Evolutionary conservation across 2,113 vertebrate species (phyloP), one percentile per base, ranked within the genome.

Genomic region (Labrus mixtus): DNA sequence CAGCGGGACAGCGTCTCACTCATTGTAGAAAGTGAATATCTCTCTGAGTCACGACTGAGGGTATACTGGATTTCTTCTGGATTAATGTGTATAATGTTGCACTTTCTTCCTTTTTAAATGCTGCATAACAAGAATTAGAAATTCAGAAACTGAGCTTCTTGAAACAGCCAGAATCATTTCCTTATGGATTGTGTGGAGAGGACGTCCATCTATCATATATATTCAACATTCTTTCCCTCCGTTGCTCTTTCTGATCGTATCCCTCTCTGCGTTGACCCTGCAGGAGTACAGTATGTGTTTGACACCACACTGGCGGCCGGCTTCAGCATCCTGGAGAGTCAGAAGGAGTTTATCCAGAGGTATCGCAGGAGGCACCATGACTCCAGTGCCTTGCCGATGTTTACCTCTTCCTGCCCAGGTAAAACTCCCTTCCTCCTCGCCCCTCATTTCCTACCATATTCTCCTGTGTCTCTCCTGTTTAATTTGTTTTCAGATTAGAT

Each of bases 331-430:
- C 90, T 98, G 65, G 98, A 99, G 93, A 97, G 96, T 69, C 97
- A 98, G 91, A 96, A 92, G 69, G 97, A 98, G 37, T 99, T 99
- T 61, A 93, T 99, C 80, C 96, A 96, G 73, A 92, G 97, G 0
- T 98, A 96, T 76, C 94, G 87, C 0, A 95, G 90, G 87, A 96
- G 95, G 90, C 95, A 94, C 68, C 95, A 96, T 55, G 96, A 96
- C 48, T 89, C 94, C 54, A 94, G 94, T 4, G 93, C 96, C 10
- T 84, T 99, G 82, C 98, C 98, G 13, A 98, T 99, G 98, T 96
- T 99, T 91, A 96, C 97, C 71, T 99, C 97, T 16, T 96, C 97
- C 50, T 99, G 98, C 82, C 98, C 98, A 68, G 98, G 98, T 99
- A 89, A 96, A 91, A 13, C 11, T 2, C 0, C 10, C 33, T 17